Evolutionary conservation across 2,797 vertebrate genomes (phyloP), one percentile per base, ranked within the genome.

Genomic region (Pantherophis vulpinus): DNA sequence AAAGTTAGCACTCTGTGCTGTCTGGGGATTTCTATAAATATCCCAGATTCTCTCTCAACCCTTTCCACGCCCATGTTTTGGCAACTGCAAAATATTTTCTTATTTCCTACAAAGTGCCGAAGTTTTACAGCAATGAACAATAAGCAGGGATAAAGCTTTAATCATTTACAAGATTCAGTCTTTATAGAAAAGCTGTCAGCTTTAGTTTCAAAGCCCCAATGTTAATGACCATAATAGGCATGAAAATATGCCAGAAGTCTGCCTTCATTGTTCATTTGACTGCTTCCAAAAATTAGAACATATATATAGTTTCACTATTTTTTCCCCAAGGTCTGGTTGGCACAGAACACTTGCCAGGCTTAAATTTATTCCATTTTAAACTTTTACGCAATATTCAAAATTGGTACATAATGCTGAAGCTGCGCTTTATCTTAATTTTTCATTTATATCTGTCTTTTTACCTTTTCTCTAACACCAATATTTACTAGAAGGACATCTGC

Each of bases 181-280:
- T 83, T 83, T 89, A 93, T 89, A 89, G 90, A 93, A 89, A 63
- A 58, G 66, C 51, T 86, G 90, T 56, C 93, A 89, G 70, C 47
- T 42, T 89, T 88, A 83, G 87, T 89, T 93, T 91, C 87, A 93
- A 93, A 91, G 51, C 66, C 58, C 56, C 86, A 88, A 56, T 63
- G 70, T 89, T 91, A 93, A 93, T 89, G 93, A 91, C 89, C 47
- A 63, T 91, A 93, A 93, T 83, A 88, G 18, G 47, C 90, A 29
- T 27, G 79, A 91, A 91, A 32, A 13, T 51, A 89, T 83, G 86
- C 66, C 66, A 93, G 61, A 93, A 55, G 66, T 59, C 37, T 74
- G 37, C 20, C 37, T 91, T 88, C 58, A 90, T 60, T 88, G 54
- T 88, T 55, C 13, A 91, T 23, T 42, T 54, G n/a, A 88, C 29